phyloP scores from a whole-genome alignment of 64 coral and sea anemone genomes.

The Hydrozoanthus tunicans region DNA sequence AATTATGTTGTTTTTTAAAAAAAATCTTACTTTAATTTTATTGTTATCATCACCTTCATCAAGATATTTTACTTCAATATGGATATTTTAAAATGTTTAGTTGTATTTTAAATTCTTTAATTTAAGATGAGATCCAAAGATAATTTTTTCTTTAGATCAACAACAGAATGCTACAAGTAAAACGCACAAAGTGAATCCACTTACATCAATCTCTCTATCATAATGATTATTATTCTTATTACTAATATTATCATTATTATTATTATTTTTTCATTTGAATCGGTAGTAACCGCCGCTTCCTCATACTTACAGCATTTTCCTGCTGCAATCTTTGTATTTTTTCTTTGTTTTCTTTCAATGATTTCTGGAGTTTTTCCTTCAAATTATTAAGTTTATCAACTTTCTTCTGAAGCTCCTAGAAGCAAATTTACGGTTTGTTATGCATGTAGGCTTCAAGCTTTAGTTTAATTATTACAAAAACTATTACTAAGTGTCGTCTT shows the following conservation, averaged over 20 bases:
- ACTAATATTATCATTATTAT: background rate
- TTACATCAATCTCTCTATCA: background rate
- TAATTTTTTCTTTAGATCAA: background rate
- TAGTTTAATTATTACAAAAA: background rate
- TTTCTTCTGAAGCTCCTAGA: constrained; percentile 54
- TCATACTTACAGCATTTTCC: constrained; percentile 41
- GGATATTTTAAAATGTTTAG: background rate
- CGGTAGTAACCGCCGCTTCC: background rate
- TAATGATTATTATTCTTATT: background rate
- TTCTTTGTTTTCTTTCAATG: constrained; percentile 54
- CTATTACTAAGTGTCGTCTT: background rate
- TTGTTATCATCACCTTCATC: no score
- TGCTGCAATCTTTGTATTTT: constrained; percentile 32
- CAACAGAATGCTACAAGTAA: background rate
- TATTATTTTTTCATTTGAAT: background rate
- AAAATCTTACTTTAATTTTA: no score
- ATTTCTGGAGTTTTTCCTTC: constrained; percentile 60
- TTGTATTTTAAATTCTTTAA: background rate
- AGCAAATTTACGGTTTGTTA: background rate
- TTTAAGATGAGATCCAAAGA: background rate
- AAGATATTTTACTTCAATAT: background rate
- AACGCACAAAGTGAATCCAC: no score
- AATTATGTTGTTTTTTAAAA: no score
- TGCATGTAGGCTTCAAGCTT: background rate
- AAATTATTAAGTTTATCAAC: constrained; percentile 47